Evolutionary conservation across 2,113 vertebrate species (phyloP).

Genomic region (Calonectris borealis): DNA sequence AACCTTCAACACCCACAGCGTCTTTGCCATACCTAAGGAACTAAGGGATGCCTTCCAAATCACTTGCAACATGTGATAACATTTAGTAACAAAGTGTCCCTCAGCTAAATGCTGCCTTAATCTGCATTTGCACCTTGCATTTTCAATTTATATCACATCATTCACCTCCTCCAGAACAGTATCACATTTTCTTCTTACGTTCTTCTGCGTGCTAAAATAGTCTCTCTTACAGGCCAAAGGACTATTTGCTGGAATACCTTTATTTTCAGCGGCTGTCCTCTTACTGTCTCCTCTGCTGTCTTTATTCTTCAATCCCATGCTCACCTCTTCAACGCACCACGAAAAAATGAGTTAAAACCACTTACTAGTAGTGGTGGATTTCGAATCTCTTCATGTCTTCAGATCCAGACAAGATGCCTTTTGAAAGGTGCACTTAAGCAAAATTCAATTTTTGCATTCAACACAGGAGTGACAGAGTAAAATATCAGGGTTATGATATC

Average conservation of each 20-base stretch:
- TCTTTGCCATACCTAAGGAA: not conserved
- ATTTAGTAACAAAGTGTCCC: not conserved
- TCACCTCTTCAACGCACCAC: not conserved
- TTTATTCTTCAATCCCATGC: not conserved
- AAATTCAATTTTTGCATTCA: not conserved
- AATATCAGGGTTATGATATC: not conserved
- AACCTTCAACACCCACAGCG: not conserved
- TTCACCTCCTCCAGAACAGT: slow-evolving; percentile 42
- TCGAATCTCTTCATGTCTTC: not conserved
- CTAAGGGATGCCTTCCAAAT: slow-evolving; percentile 1
- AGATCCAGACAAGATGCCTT: not conserved
- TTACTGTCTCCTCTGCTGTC: not conserved
- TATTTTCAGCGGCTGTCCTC: not conserved
- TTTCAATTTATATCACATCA: not conserved
- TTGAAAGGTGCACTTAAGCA: not conserved
- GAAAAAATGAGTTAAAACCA: not conserved
- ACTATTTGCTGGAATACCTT: not conserved
- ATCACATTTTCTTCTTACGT: slow-evolving; percentile 43
- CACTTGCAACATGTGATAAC: not conserved
- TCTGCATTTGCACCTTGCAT: slow-evolving; percentile 11
- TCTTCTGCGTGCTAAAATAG: slow-evolving; percentile 10
- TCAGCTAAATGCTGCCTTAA: slow-evolving; percentile 6
- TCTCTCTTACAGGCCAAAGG: not conserved
- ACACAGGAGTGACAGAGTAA: not conserved
- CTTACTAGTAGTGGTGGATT: not conserved